These are phyloP conservation scores for Sycophila texana DNA, from an alignment of 2,888 invertebrate species.

Conservation along the genomic window DNA sequence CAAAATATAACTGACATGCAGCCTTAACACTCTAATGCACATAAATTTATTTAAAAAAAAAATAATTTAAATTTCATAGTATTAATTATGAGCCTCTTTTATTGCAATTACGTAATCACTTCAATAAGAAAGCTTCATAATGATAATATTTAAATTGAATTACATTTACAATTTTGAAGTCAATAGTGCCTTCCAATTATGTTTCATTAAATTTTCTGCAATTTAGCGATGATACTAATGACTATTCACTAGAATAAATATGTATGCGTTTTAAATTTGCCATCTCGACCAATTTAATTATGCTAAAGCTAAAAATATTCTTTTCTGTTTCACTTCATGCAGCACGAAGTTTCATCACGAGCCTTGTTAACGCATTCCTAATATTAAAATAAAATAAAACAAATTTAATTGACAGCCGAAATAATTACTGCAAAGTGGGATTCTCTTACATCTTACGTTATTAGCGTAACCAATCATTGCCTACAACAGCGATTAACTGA, in stretches of 20 bases:
- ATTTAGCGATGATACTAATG: too few relatives aligned
- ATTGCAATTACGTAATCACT: too few relatives aligned
- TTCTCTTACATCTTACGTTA: background rate
- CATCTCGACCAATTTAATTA: conserved; percentile 1
- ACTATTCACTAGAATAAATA: background rate
- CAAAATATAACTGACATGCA: too few relatives aligned
- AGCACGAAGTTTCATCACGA: background rate
- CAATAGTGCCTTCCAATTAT: background rate
- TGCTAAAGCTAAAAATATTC: background rate
- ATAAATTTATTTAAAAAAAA: too few relatives aligned
- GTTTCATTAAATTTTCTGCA: too few relatives aligned
- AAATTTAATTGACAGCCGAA: conserved; percentile 25
- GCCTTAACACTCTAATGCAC: too few relatives aligned
- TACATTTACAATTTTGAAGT: background rate
- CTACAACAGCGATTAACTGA: conserved; percentile 30
- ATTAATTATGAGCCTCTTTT: too few relatives aligned
- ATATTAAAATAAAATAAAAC: conserved; percentile 10
- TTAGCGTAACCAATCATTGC: conserved; percentile 13
- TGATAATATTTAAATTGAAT: background rate
- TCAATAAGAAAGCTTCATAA: too few relatives aligned
- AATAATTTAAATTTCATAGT: too few relatives aligned
- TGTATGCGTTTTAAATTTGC: background rate
- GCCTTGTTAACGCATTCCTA: conserved; percentile 16
- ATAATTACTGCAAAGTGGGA: conserved; percentile 1
- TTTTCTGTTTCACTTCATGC: conserved; percentile 13